Evolutionary conservation across 2,888 invertebrate genomes (phyloP), one percentile per base, ranked within the genome.

Genomic region (Aphidius colemani): DNA sequence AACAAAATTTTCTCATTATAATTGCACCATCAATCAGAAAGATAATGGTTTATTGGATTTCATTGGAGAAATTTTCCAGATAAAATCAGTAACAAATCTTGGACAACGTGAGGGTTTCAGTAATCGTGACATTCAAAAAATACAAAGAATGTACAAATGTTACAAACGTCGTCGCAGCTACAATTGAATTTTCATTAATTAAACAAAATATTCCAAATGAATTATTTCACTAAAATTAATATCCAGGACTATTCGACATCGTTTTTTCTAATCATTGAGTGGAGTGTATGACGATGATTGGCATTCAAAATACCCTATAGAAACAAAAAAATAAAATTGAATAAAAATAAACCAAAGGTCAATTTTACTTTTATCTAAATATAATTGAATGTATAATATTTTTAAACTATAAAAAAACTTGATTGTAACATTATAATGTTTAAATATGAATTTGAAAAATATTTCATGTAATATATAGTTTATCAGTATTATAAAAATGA

Each of bases 21-120:
- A 30, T 51, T n/a, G n/a, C 53, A 59, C 48, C 56, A 44, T 72
- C 62, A 7, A 7, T 53, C 67, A 74, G 72, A 67, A 69, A 64
- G 56, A 69, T 6, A 68, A 65, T 53, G 71, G 74, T 58, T 66
- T 76, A 57, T 60, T 74, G 61, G 68, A 70, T 59, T 61, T 74
- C 60, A 71, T 74, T 45, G 69, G 69, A 11, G 72, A 69, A 65
- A 71, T 74, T 61, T 77, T 78, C 65, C 70, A 75, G 70, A 71
- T 69, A 39, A 68, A 64, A 43, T 51, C 66, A 0, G 66, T 67
- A 7, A 61, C 50, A 6, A 48, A 45, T 18, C 62, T 93, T 72
- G 93, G 93, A 0, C 93, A 93, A 74, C 84, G 93, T 9, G 87
- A 89, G 62, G 91, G 91, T 0, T 87, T 93, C 70, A 92, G 92